Base-by-base conservation (phyloP, 2,113 vertebrate species). In the Alligator sinensis region DNA sequence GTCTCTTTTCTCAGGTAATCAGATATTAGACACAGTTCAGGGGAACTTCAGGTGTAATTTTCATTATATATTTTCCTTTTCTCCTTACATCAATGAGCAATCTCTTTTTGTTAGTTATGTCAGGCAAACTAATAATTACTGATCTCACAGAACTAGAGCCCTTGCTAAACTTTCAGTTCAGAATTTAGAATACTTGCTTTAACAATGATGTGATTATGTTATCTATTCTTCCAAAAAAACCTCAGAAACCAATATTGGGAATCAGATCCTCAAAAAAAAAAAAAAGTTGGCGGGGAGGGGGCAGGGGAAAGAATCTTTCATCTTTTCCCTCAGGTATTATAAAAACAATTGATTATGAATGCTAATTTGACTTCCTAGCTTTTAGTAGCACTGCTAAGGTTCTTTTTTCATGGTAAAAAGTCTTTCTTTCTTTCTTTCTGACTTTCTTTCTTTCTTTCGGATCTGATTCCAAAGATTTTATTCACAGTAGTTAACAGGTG, bases 401-500 rank as follows among this genome's bases (percentile, higher is more conserved):
- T 96, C 94, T 94, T 84, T 95, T 96, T 97, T 97, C 90, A 97
- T 96, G 94, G 88, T 77, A 91, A 96, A 96, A 94, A 96, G 91
- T 94, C 94, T 97, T 96, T 90, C 94, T 95, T 94, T 97, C 92
- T 96, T 93, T 97, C 93, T 93, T 96, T 96, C 82, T 34, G 34
- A 34, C 4, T 34, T 34, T 34, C 34, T 47, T 47, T 66, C 68
- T 70, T 58, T n/a, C 96, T 94, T 88, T 92, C 93, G 96, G 97
- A 94, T 95, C 93, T 91, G 89, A 96, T 96, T 97, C 96, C 94
- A 96, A 96, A 96, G 96, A 95, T 96, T 96, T 96, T 97, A 94
- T 97, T 96, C 96, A 97, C 94, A 95, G 93, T 95, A 95, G 92
- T 97, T 96, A 97, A 96, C 93, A 96, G 96, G 96, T 96, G 95